Conservation (phyloP, 2,113 vertebrate genomes). For the Pyxicephalus adspersus region DNA sequence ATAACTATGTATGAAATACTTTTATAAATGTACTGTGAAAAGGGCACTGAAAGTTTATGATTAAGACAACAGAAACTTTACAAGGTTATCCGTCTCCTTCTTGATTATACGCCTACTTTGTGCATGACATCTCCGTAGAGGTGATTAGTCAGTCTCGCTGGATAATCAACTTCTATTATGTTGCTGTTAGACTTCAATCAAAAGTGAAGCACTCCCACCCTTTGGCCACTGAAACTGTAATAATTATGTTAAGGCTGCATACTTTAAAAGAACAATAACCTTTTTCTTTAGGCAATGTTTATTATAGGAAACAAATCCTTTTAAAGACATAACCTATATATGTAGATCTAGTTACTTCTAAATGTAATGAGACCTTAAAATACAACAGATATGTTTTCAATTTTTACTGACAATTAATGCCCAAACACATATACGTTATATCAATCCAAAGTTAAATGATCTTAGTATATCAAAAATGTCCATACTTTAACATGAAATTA, state of each 20-base stretch:
- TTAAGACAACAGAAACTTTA: slow-evolving; percentile 45
- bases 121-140: slow-evolving; percentile 41
- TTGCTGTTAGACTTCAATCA: slow-evolving; percentile 32
- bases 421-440: no score
- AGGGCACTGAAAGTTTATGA: slow-evolving; percentile 47
- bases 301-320: not conserved
- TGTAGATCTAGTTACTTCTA: not conserved
- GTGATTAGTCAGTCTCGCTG: slow-evolving; percentile 48
- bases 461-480: no score
- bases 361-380: no score
- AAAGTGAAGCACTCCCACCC: slow-evolving; percentile 33
- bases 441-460: no score
- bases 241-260: not conserved
- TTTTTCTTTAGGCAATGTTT: not conserved
- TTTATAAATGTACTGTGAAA: slow-evolving; percentile 28
- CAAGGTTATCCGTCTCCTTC: slow-evolving; percentile 43
- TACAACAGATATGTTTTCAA: no score
- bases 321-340: not conserved
- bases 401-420: no score
- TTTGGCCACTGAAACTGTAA: slow-evolving; percentile 12
- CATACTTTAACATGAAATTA: no score
- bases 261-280: not conserved
- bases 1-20: slow-evolving; percentile 8
- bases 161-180: slow-evolving; percentile 49
- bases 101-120: slow-evolving; percentile 42